phyloP scores from a whole-genome alignment of 1,140 invertebrate species.

The Phenacoccus solenopsis region DNA sequence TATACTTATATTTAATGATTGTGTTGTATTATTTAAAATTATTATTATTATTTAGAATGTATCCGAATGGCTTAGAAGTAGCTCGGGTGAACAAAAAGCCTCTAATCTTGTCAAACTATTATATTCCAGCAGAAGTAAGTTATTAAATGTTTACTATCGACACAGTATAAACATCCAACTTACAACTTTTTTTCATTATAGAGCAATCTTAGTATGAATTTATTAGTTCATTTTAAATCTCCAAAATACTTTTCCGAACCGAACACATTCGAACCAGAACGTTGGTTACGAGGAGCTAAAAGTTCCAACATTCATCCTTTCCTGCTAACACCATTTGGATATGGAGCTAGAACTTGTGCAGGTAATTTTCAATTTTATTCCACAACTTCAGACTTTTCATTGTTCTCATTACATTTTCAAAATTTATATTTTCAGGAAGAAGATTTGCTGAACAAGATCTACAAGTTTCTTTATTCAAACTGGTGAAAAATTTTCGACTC shows the following conservation, averaged over 20 bases:
- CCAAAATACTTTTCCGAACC: conserved; percentile 36
- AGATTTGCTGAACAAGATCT: conserved; percentile 39
- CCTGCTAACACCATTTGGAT: conserved; percentile 43
- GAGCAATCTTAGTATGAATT: conserved; percentile 41
- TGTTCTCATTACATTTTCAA: no score
- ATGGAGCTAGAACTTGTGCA: conserved; percentile 34
- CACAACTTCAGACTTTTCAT: no score
- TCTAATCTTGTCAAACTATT: conserved; percentile 36
- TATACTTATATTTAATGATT: no score
- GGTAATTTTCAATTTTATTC: no score
- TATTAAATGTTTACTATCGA: no score
- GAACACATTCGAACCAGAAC: conserved; percentile 37
- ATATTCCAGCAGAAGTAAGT: conserved; percentile 40
- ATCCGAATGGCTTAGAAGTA: conserved; percentile 41
- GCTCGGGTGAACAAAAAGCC: conserved; percentile 38
- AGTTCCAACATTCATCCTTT: conserved; percentile 34
- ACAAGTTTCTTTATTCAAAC: conserved; percentile 34
- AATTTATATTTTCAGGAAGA: conserved; percentile 35
- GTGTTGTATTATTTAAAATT: no score
- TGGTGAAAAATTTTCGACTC: conserved; percentile 35
- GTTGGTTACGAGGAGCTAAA: conserved; percentile 28
- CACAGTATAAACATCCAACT: no score
- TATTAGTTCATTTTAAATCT: conserved; percentile 35
- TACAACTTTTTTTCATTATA: conserved; percentile 30
- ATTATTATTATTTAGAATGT: conserved; percentile 33